phyloP scores from a whole-genome alignment of 2,888 invertebrate genomes.

The Nephrotoma appendiculata region DNA sequence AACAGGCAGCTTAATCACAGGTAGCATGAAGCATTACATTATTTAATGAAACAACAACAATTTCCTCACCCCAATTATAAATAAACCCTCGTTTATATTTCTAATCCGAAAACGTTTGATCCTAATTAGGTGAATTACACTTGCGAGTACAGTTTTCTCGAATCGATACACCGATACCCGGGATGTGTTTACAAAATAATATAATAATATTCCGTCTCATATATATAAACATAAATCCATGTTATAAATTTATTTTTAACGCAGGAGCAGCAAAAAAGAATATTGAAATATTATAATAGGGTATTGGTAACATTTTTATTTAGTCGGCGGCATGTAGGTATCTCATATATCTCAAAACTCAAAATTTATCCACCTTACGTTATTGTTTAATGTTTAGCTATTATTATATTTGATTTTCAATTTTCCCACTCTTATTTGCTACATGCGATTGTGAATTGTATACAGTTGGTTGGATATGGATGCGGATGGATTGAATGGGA shows the following conservation, averaged over 20 bases:
- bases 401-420: background rate
- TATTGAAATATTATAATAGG: background rate
- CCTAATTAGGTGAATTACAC: background rate
- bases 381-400: background rate
- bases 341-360: background rate
- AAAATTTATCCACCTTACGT: background rate
- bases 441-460: background rate
- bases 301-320: background rate
- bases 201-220: background rate
- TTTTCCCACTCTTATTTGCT: background rate
- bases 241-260: background rate
- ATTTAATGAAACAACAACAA: background rate
- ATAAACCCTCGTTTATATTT: background rate
- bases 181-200: background rate
- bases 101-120: background rate
- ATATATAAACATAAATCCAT: background rate
- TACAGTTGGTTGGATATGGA: background rate
- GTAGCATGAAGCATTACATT: background rate
- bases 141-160: background rate
- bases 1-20: background rate
- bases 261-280: background rate
- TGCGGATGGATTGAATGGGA: background rate
- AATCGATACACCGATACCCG: background rate
- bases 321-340: background rate
- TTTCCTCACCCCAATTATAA: background rate